phyloP scores from a whole-genome alignment of 2,797 vertebrate genomes.

The Danio choprae region DNA sequence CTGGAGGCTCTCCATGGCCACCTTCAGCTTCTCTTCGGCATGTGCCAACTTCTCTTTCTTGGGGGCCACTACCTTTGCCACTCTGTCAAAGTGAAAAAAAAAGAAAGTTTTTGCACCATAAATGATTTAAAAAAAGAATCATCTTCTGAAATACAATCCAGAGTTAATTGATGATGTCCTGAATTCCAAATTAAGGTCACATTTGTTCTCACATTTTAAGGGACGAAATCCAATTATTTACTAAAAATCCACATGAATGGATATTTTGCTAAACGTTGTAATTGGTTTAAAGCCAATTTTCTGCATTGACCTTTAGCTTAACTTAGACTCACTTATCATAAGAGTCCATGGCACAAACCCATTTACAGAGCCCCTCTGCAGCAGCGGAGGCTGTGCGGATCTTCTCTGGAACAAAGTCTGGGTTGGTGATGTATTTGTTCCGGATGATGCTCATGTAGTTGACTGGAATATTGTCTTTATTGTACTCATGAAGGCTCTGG shows the following conservation, averaged over 20 bases:
- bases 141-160: background rate
- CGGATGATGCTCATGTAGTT: conserved; percentile 84
- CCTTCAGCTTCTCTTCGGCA: conserved; percentile 82
- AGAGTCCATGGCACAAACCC: conserved; percentile 90
- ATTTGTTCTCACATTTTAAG: background rate
- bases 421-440: conserved; percentile 89
- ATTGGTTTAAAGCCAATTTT: background rate
- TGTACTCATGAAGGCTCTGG: conserved; percentile 90
- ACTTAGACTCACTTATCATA: conserved; percentile 83
- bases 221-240: background rate
- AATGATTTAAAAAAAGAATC: background rate
- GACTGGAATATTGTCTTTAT: conserved; percentile 89
- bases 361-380: conserved; percentile 92
- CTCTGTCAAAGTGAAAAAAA: conserved; percentile 76
- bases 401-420: conserved; percentile 92
- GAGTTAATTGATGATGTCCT: background rate
- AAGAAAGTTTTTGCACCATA: background rate
- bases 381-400: conserved; percentile 89
- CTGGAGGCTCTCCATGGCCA: conserved; percentile 83
- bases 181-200: background rate
- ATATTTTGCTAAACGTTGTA: background rate
- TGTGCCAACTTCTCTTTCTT: conserved; percentile 87
- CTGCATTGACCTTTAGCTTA: background rate
- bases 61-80: conserved; percentile 88
- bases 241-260: background rate